These are phyloP conservation scores for Hiodon alosoides DNA, from an alignment of 2,113 vertebrate genomes.

Conservation along the genomic window DNA sequence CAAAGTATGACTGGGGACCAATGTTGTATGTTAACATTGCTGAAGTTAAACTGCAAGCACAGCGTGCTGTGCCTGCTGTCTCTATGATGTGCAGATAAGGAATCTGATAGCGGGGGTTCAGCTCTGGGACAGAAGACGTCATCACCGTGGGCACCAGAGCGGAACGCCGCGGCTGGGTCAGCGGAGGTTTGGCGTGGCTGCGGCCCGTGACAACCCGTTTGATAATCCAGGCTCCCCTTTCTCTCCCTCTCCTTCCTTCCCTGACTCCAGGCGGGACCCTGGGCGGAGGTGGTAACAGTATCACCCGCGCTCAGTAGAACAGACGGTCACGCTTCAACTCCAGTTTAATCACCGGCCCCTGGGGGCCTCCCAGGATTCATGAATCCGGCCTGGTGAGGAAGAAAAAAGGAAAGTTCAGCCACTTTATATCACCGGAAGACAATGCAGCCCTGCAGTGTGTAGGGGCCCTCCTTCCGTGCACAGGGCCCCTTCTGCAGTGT, in stretches of 20 bases:
- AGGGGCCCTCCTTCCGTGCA: conserved; percentile 8
- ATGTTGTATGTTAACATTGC: no score
- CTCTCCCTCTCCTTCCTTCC: conserved; percentile 32
- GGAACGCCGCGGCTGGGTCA: no score
- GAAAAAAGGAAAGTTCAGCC: conserved; percentile 51
- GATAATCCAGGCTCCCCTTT: conserved; percentile 47
- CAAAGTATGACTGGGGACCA: no score
- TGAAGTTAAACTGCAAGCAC: no score
- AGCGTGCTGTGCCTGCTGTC: no score
- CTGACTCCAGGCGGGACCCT: conserved; percentile 8
- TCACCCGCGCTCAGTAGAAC: neutral
- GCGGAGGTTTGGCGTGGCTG: no score
- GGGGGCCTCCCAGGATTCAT: conserved; percentile 46
- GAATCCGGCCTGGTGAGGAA: conserved; percentile 39
- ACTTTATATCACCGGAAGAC: conserved; percentile 41
- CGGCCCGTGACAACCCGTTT: conserved; percentile 5
- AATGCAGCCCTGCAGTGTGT: conserved; percentile 31
- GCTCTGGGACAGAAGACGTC: no score
- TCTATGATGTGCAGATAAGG: no score
- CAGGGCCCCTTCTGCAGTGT: no score
- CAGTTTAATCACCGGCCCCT: conserved; percentile 55
- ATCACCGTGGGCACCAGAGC: no score
- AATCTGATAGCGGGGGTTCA: no score
- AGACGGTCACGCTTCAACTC: conserved; percentile 47
- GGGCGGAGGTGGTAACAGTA: neutral